Evolutionary conservation across 2,113 vertebrate genomes (phyloP).

Genomic region (Cynocephalus volans): DNA sequence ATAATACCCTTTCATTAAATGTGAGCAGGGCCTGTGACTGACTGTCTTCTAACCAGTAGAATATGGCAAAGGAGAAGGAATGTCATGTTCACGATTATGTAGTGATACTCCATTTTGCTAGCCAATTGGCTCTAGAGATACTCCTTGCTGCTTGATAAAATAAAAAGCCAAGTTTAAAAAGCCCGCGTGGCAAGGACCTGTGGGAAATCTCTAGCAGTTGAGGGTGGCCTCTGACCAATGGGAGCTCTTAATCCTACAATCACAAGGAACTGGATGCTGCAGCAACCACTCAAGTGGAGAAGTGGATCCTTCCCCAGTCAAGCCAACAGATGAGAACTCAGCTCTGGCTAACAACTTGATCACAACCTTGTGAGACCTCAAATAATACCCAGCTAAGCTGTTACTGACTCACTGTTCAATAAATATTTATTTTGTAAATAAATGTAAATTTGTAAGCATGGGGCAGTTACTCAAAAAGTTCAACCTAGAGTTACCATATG

Average conservation of each 20-base stretch:
- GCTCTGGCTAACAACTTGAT: no score
- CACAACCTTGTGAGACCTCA: not conserved
- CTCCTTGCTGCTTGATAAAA: not conserved
- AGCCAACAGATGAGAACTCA: not conserved
- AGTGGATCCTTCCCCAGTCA: not conserved
- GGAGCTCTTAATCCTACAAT: not conserved
- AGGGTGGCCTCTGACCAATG: not conserved
- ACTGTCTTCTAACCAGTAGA: not conserved
- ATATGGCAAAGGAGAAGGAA: not conserved
- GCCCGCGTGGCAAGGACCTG: not conserved
- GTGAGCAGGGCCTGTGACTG: not conserved
- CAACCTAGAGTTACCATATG: not conserved
- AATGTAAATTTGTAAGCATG: not conserved
- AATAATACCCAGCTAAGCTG: not conserved
- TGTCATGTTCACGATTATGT: not conserved
- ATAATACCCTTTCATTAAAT: not conserved
- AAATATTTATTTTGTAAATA: constrained; percentile 29
- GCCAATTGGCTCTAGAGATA: not conserved
- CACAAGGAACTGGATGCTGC: not conserved
- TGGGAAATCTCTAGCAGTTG: not conserved
- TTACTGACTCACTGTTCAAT: not conserved
- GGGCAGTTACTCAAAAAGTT: not conserved
- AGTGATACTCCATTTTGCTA: not conserved
- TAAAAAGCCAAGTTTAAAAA: not conserved
- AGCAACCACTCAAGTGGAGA: not conserved